Conservation (phyloP, 2,797 vertebrate genomes). For the Brachyrhaphis roseni region DNA sequence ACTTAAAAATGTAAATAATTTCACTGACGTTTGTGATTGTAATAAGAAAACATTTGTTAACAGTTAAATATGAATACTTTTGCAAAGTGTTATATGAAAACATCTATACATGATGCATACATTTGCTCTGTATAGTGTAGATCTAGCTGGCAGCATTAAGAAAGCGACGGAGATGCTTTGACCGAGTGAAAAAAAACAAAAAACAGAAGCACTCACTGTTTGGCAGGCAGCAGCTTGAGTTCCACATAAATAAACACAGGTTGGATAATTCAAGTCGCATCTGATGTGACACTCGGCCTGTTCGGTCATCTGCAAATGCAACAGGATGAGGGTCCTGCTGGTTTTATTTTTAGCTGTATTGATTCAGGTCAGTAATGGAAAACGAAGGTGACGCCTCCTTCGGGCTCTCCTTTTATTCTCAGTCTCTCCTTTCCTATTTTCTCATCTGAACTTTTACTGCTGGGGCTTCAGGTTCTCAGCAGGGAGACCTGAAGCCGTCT, state of each 20-base stretch:
- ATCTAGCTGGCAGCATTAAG: slow-evolving; percentile 24
- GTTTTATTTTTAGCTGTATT: slow-evolving; percentile 59
- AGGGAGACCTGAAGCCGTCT: slow-evolving; percentile 7
- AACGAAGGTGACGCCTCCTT: slow-evolving; percentile 44
- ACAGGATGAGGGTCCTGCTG: slow-evolving; percentile 39
- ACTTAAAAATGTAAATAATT: background rate
- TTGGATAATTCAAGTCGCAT: slow-evolving; percentile 37
- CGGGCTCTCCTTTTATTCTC: slow-evolving; percentile 30
- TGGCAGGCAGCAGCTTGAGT: slow-evolving; percentile 42
- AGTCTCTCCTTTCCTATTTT: slow-evolving; percentile 21
- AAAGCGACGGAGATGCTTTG: slow-evolving; percentile 3
- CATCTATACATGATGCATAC: background rate
- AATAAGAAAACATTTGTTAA: background rate
- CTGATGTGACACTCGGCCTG: slow-evolving; percentile 45
- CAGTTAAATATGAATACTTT: background rate
- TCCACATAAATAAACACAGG: slow-evolving; percentile 59
- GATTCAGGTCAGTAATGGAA: slow-evolving; percentile 57
- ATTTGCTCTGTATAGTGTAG: background rate
- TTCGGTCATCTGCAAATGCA: slow-evolving; percentile 39
- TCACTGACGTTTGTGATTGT: background rate
- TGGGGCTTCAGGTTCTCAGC: slow-evolving; percentile 3
- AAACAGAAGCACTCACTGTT: slow-evolving; percentile 7
- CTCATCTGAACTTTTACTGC: slow-evolving; percentile 18
- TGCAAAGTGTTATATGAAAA: background rate
- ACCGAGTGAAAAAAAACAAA: background rate